These are phyloP conservation scores for Sebastiscus tertius DNA, from an alignment of 2,797 vertebrate species.

Conservation along the genomic window DNA sequence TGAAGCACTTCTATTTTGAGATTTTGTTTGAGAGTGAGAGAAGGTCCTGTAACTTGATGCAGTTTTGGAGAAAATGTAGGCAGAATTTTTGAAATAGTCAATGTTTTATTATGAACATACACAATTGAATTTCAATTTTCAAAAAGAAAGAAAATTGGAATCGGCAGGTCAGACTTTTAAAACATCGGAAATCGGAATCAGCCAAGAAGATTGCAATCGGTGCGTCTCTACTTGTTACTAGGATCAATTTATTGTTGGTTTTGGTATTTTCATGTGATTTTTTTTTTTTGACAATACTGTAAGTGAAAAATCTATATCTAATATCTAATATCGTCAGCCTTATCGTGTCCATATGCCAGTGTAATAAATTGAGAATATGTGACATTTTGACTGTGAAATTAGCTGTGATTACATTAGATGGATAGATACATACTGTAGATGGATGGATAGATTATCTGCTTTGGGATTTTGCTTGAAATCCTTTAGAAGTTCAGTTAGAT, in stretches of 20 bases:
- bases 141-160: not conserved
- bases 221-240: not conserved
- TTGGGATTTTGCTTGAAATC: not conserved
- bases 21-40: not conserved
- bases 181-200: not conserved
- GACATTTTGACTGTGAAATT: not conserved
- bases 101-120: not conserved
- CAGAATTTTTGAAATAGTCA: not conserved
- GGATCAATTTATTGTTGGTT: not conserved
- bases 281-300: not conserved
- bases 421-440: not conserved
- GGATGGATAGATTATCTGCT: constrained; percentile 3
- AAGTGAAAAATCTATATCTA: too few species aligned
- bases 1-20: not conserved
- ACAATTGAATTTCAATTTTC: not conserved
- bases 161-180: too few species aligned
- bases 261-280: not conserved
- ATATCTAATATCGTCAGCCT: not conserved
- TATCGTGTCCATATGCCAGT: not conserved
- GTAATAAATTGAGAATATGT: not conserved
- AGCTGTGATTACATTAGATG: not conserved
- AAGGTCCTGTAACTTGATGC: not conserved
- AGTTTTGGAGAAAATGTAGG: too few species aligned
- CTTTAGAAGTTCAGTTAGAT: not conserved
- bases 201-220: not conserved